phyloP scores from a whole-genome alignment of 1,140 invertebrate genomes.

The Trachelipus rathkii region DNA sequence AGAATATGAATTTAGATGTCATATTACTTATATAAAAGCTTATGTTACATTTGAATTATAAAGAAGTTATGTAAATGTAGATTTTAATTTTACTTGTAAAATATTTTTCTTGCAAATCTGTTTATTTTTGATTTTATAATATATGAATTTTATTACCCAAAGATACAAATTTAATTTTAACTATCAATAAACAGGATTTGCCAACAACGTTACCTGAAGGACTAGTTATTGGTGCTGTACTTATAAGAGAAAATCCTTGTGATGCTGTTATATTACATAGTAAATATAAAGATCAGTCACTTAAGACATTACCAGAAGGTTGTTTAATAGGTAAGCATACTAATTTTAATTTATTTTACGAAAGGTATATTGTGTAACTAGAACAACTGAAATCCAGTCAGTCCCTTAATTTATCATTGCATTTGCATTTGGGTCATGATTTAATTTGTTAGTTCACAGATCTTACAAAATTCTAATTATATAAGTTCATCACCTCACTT shows the following conservation, averaged over 20 bases:
- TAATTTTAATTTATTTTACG: no score
- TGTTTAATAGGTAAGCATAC: conserved; percentile 65
- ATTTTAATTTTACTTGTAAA: background rate
- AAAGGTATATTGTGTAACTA: no score
- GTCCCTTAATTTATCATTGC: no score
- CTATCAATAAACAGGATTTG: conserved; percentile 59
- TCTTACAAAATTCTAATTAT: no score
- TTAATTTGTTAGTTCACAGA: no score
- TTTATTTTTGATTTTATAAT: background rate
- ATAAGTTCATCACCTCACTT: no score
- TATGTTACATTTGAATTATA: no score
- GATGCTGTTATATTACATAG: conserved; percentile 83
- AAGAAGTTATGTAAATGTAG: background rate
- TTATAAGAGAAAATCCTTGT: conserved; percentile 82
- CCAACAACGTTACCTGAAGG: conserved; percentile 82
- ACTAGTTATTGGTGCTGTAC: conserved; percentile 83
- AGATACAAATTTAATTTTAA: background rate
- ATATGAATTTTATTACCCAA: background rate
- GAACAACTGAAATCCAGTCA: no score
- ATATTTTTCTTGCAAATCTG: background rate
- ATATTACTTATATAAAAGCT: no score
- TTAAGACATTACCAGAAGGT: conserved; percentile 61
- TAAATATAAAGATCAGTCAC: conserved; percentile 50
- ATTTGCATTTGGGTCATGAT: no score
- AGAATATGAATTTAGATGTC: no score